phyloP scores from a whole-genome alignment of 64 coral and sea anemone species.

The Pocillopora verrucosa region DNA sequence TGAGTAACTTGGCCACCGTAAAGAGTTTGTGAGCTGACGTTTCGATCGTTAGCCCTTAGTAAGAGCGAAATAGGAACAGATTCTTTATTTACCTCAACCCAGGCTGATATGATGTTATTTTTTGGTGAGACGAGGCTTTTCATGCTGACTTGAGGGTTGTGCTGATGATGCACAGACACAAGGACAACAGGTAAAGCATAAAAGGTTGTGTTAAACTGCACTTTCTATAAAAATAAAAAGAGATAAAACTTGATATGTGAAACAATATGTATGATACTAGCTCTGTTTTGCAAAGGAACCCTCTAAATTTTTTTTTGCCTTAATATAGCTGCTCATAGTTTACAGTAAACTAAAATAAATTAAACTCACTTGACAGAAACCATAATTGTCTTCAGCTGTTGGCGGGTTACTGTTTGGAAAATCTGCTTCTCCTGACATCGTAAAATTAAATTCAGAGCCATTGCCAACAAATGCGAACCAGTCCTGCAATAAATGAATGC shows the following conservation, averaged over 20 bases:
- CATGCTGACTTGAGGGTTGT: not conserved
- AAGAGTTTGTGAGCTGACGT: not conserved
- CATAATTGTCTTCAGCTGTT: not conserved
- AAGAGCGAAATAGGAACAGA: not conserved
- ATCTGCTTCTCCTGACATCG: not conserved
- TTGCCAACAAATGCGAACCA: slow-evolving; percentile 1
- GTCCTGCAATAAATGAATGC: not conserved
- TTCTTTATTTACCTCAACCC: not conserved
- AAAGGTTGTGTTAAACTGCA: not conserved
- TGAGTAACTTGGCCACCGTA: too few relatives aligned
- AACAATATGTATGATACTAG: not conserved
- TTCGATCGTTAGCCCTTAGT: too few relatives aligned
- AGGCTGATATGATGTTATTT: slow-evolving; percentile 3
- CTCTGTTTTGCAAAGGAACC: not conserved
- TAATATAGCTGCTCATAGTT: not conserved
- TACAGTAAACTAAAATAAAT: not conserved
- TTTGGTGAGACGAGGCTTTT: not conserved
- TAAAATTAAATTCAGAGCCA: not conserved
- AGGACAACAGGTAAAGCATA: not conserved
- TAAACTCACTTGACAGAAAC: not conserved
- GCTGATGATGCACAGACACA: not conserved
- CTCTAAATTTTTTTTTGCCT: not conserved
- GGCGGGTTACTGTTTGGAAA: not conserved
- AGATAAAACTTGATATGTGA: not conserved
- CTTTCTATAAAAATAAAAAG: not conserved